These are phyloP conservation scores for Reticulitermes speratus DNA, from an alignment of 1,140 invertebrate genomes.

Conservation along the genomic window DNA sequence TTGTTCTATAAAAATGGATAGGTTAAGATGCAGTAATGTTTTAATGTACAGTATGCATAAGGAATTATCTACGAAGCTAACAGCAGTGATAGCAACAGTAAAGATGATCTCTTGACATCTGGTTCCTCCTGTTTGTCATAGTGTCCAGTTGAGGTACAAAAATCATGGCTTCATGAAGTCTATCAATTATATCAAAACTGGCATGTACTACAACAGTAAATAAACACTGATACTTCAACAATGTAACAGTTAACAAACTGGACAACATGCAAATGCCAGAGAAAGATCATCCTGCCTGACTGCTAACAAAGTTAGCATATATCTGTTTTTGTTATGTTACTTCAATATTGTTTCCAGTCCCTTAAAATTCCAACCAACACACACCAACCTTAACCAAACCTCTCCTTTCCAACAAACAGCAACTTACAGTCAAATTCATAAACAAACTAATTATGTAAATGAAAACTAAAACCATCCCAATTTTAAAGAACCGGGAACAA, in stretches of 20 bases:
- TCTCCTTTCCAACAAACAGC: not conserved
- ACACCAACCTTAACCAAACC: not conserved
- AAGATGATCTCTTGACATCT: not conserved
- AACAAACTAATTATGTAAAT: not conserved
- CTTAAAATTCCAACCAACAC: not conserved
- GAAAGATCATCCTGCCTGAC: not conserved
- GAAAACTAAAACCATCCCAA: not conserved
- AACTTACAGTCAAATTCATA: not conserved
- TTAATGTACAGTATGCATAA: conserved; percentile 1
- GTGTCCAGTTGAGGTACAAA: too few relatives aligned
- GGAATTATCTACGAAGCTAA: not conserved
- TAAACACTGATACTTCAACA: too few relatives aligned
- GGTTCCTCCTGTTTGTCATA: too few relatives aligned
- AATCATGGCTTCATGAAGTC: too few relatives aligned
- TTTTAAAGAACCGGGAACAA: conserved; percentile 16
- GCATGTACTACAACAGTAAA: too few relatives aligned
- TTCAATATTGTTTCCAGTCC: conserved; percentile 18
- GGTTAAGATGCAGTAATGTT: not conserved
- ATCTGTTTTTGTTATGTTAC: not conserved
- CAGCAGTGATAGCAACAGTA: not conserved
- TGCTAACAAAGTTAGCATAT: not conserved
- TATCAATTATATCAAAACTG: too few relatives aligned
- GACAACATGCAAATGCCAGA: not conserved
- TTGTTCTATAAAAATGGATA: not conserved
- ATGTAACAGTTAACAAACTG: not conserved